Evolutionary conservation across 2,797 vertebrate species (phyloP), one percentile per base, ranked within the genome.

Genomic region (Antrozous pallidus): DNA sequence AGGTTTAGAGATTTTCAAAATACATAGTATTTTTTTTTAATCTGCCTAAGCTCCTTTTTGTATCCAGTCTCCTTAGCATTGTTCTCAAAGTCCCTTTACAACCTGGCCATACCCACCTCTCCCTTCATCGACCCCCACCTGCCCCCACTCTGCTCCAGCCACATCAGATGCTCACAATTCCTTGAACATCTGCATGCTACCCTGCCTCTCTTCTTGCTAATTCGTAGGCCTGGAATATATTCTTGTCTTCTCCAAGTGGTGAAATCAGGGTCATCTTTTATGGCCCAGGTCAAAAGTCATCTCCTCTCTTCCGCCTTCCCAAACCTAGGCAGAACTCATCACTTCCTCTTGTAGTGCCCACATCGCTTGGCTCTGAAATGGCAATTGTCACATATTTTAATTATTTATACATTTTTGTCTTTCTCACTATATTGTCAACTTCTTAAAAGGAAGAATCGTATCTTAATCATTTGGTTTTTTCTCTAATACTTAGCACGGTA

Each of bases 381-480:
- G 58, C 31, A 47, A 24, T 24, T 69, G 24, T 42, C 45, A 42
- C 36, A 56, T 20, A 28, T 26, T 18, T 13, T 36, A 65, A 69
- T 54, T 73, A 73, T 77, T 49, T 61, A 12, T 54, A n/a, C 16
- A 28, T 42, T 67, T 80, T 49, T 93, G 45, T 88, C 70, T 79
- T 75, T 58, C 70, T 65, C n/a, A 73, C 36, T 65, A 51, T 22
- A 67, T 58, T 12, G 8, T 79, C 69, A 82, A 49, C 22, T 90
- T 70, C 79, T 86, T 94, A 67, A 85, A 95, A 93, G 38, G 31
- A 77, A 45, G 71, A 92, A 65, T 3, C 31, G 0, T 42, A 36
- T 75, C 74, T 88, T 78, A 79, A 38, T 91, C 80, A 45, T 36
- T 74, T 90, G 75, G 26, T 18, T 31, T 61, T 65, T 89, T 33